Evolutionary conservation across 2,797 vertebrate species (phyloP).

Genomic region (Notoglanidium macrostoma): DNA sequence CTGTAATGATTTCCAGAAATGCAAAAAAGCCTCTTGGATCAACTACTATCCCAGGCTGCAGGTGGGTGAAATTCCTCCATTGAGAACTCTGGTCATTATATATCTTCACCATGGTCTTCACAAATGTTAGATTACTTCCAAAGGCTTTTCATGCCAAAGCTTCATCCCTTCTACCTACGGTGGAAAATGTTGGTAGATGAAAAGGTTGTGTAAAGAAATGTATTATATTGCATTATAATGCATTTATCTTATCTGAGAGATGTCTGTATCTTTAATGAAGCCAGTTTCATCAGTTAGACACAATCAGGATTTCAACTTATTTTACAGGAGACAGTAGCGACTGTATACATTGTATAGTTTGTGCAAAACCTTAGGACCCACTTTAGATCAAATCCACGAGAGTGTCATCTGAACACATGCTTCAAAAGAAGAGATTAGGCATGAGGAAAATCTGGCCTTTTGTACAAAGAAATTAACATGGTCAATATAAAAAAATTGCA

Average conservation of each 20-base stretch:
- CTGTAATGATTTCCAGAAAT: background rate
- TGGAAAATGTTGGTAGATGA: background rate
- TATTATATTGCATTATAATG: background rate
- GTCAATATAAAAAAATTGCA: too few relatives aligned
- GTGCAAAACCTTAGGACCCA: background rate
- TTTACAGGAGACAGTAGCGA: background rate
- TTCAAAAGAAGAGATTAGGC: background rate
- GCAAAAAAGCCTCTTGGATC: background rate
- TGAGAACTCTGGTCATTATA: background rate
- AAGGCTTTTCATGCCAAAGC: background rate
- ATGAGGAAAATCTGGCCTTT: background rate
- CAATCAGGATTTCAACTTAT: background rate
- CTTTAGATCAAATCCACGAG: background rate
- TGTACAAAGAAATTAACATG: background rate
- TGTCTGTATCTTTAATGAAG: background rate
- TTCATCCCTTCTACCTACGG: too few relatives aligned
- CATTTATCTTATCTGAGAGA: background rate
- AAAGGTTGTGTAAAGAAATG: background rate
- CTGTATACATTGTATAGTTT: background rate
- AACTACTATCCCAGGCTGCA: background rate
- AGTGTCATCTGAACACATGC: too few relatives aligned
- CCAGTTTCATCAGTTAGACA: background rate
- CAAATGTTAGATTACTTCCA: background rate
- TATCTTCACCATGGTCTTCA: background rate
- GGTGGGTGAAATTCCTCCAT: background rate